Conservation (phyloP, 2,113 vertebrate species). For the Brachyistius frenatus region DNA sequence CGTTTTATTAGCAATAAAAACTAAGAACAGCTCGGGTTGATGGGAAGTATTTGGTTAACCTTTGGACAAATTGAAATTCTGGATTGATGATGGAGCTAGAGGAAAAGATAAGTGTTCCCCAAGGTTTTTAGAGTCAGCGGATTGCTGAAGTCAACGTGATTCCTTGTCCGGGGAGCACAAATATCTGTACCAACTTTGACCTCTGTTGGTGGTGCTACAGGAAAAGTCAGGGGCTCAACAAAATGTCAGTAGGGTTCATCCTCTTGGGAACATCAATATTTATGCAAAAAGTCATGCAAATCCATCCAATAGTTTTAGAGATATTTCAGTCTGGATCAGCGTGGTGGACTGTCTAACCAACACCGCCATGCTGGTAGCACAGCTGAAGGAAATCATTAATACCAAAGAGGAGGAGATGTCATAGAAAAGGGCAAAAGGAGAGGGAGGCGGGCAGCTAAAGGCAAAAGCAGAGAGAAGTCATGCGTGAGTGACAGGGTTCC, state of each 20-base stretch:
- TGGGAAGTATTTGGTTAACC: background rate
- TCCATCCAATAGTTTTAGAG: background rate
- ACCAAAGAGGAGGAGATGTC: constrained; percentile 17
- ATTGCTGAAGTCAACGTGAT: too few relatives aligned
- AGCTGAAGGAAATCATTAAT: background rate
- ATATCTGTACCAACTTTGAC: too few relatives aligned
- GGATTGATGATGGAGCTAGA: background rate
- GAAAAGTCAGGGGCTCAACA: too few relatives aligned
- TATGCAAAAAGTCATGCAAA: background rate
- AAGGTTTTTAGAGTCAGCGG: too few relatives aligned
- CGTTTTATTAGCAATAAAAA: background rate
- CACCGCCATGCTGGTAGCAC: background rate
- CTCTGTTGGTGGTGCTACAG: too few relatives aligned
- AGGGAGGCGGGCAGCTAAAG: constrained; percentile 13
- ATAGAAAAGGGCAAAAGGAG: constrained; percentile 6
- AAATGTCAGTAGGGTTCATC: too few relatives aligned
- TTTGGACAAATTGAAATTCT: background rate
- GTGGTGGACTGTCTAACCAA: background rate
- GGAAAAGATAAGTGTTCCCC: background rate
- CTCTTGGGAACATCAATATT: background rate
- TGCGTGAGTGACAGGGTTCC: constrained; percentile 58
- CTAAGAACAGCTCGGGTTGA: background rate
- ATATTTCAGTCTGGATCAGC: constrained; percentile 11
- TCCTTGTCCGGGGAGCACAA: background rate
- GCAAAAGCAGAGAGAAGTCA: constrained; percentile 43